Evolutionary conservation across 2,797 vertebrate genomes (phyloP).

Genomic region (Platyrinchus mystaceus): DNA sequence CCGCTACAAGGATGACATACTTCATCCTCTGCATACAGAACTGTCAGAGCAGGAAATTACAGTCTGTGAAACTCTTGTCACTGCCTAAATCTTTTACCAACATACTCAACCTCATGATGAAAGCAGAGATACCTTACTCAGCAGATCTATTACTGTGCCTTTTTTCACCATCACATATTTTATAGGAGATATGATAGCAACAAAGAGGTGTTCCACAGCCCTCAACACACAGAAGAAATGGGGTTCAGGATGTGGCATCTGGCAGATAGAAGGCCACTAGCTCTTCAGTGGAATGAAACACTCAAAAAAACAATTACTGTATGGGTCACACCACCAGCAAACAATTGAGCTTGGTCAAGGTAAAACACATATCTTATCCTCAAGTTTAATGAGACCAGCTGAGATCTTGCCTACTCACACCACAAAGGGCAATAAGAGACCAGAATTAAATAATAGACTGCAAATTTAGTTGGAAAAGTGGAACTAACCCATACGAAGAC

Average conservation of each 20-base stretch:
- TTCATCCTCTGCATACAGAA: not conserved
- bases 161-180: not conserved
- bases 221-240: not conserved
- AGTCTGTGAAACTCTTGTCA: not conserved
- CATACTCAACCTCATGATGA: not conserved
- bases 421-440: not conserved
- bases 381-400: not conserved
- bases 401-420: not conserved
- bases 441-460: not conserved
- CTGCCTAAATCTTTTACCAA: not conserved
- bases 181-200: rapidly evolving
- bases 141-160: not conserved
- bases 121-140: not conserved
- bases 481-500: not conserved
- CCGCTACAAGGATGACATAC: not conserved
- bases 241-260: not conserved
- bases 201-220: not conserved
- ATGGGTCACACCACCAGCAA: not conserved
- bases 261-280: not conserved
- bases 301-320: not conserved
- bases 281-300: not conserved
- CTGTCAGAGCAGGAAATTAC: not conserved
- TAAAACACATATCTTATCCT: not conserved
- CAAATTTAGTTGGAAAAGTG: not conserved
- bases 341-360: not conserved